Evolutionary conservation across 2,888 invertebrate genomes (phyloP).

Genomic region (Smittia aterrima): DNA sequence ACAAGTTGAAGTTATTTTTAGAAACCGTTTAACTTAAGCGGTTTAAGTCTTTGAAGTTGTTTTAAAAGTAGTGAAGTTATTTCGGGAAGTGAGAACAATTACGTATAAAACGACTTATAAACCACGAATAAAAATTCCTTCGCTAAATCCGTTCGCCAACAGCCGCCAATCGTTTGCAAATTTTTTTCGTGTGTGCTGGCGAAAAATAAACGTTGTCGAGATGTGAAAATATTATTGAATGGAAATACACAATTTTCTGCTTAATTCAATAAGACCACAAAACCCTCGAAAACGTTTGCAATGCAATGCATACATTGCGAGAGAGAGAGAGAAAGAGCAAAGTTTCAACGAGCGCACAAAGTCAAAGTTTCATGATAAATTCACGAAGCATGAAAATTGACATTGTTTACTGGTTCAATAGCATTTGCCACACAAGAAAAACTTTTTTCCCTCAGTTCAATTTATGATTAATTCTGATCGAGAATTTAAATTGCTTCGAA

Average conservation of each 20-base stretch:
- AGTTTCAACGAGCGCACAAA: slow-evolving; percentile 18
- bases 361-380: slow-evolving; percentile 16
- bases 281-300: slow-evolving; percentile 8
- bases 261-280: slow-evolving; percentile 31
- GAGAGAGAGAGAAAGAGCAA: neutral
- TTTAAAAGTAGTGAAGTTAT: no score
- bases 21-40: no score
- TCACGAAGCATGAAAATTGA: slow-evolving; percentile 25
- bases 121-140: no score
- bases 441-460: neutral
- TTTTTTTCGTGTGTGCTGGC: neutral
- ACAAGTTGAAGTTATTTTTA: no score
- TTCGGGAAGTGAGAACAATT: no score
- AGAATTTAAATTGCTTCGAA: neutral
- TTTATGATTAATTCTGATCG: slow-evolving; percentile 17
- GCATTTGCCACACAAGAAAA: slow-evolving; percentile 2
- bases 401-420: slow-evolving; percentile 31
- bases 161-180: no score
- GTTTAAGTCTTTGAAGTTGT: no score
- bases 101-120: no score
- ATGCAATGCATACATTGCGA: neutral
- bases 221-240: slow-evolving; percentile 16
- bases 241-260: slow-evolving; percentile 10
- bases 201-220: slow-evolving; percentile 1
- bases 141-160: no score